Percentiles rank a stretch among this genome's conserved stretches.
These are phyloP conservation scores for Hydrozoanthus tunicans DNA, from an alignment of 64 coral and sea anemone genomes.

Conservation along the genomic window DNA sequence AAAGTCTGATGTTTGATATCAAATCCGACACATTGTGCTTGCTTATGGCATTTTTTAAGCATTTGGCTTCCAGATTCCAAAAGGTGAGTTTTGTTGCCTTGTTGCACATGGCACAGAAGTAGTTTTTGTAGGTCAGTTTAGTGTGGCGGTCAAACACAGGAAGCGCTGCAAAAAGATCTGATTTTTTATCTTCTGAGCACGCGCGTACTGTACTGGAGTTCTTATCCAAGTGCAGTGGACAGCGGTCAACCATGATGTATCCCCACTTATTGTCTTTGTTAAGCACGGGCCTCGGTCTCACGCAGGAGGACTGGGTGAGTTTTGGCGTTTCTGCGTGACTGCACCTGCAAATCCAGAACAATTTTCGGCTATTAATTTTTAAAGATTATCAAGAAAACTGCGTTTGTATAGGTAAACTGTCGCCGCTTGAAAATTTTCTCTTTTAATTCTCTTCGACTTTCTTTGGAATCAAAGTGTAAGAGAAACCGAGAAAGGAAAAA, in stretches of 20 bases:
- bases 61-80: slow-evolving; percentile 19
- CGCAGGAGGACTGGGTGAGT: not conserved
- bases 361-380: no score
- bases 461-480: no score
- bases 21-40: not conserved
- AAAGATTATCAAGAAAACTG: no score
- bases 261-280: slow-evolving; percentile 1
- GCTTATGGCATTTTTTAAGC: not conserved
- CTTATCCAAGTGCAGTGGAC: not conserved
- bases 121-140: slow-evolving; percentile 4
- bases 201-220: slow-evolving; percentile 5
- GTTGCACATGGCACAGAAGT: slow-evolving; percentile 31
- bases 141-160: slow-evolving; percentile 24
- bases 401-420: no score
- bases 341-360: slow-evolving; percentile 3
- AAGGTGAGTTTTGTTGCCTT: not conserved
- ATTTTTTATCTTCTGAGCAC: slow-evolving; percentile 3
- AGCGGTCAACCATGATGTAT: slow-evolving; percentile 8
- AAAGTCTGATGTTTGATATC: not conserved
- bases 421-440: no score
- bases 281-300: not conserved
- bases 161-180: slow-evolving; percentile 5
- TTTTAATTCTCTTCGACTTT: no score
- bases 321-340: not conserved
- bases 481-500: no score